Conservation (phyloP, 2,113 vertebrate species). For the Chiloscyllium plagiosum region DNA sequence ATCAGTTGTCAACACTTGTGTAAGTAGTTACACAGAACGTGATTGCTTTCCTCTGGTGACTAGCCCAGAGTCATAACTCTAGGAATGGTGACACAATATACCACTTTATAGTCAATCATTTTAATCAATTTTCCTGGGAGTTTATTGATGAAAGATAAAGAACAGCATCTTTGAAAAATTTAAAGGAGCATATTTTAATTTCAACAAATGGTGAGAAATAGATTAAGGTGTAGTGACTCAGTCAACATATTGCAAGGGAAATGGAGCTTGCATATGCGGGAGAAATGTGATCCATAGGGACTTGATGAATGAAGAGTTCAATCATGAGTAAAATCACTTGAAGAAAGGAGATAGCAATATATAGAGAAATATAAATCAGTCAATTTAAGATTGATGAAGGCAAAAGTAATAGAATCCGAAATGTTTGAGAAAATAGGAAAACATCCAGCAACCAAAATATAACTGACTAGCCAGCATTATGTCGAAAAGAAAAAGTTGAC, state of each 20-base stretch:
- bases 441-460: neutral
- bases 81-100: neutral
- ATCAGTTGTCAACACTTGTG: neutral
- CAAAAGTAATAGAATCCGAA: neutral
- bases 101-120: neutral
- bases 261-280: neutral
- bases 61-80: neutral
- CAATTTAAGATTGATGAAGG: neutral
- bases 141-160: neutral
- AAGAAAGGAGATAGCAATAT: neutral
- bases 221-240: neutral
- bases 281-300: neutral
- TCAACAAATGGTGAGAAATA: neutral
- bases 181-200: neutral
- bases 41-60: neutral
- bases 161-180: neutral
- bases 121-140: neutral
- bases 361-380: neutral
- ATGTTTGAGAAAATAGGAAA: neutral
- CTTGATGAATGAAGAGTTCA: neutral
- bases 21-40: neutral
- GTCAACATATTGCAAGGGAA: neutral
- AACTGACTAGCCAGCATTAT: neutral
- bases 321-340: neutral
- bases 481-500: neutral